Evolutionary conservation across 1,140 invertebrate genomes (phyloP).

Genomic region (Ladona fulva): DNA sequence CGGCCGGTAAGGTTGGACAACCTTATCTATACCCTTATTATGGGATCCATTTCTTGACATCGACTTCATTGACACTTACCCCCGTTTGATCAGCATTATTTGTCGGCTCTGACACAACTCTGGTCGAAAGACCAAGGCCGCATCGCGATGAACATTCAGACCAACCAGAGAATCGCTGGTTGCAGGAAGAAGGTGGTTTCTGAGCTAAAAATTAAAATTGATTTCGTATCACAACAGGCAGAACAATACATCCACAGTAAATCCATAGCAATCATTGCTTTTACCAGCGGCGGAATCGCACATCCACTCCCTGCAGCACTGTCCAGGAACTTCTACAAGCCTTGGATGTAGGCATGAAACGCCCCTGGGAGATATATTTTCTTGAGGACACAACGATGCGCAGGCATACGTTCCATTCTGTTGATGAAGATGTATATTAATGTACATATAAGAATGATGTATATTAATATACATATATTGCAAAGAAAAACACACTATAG

Average conservation of each 20-base stretch:
- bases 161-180: not conserved
- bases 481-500: too few relatives aligned
- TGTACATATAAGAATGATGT: too few relatives aligned
- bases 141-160: not conserved
- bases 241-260: not conserved
- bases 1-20: too few relatives aligned
- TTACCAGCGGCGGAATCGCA: slow-evolving; percentile 51
- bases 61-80: too few relatives aligned
- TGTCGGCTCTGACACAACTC: not conserved
- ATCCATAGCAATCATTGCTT: not conserved
- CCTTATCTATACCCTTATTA: too few relatives aligned
- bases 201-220: not conserved
- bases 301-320: slow-evolving; percentile 65
- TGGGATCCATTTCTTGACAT: too few relatives aligned
- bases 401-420: slow-evolving; percentile 64
- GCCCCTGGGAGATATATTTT: slow-evolving; percentile 50
- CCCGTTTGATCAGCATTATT: too few relatives aligned
- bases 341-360: slow-evolving; percentile 49
- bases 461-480: too few relatives aligned
- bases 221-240: not conserved
- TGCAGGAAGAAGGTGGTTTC: not conserved
- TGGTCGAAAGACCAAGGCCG: not conserved
- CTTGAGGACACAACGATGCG: slow-evolving; percentile 59
- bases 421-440: slow-evolving; percentile 21
- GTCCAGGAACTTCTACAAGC: slow-evolving; percentile 53